Evolutionary conservation across 2,888 invertebrate species (phyloP).

Genomic region (Agrilus cyanescens): DNA sequence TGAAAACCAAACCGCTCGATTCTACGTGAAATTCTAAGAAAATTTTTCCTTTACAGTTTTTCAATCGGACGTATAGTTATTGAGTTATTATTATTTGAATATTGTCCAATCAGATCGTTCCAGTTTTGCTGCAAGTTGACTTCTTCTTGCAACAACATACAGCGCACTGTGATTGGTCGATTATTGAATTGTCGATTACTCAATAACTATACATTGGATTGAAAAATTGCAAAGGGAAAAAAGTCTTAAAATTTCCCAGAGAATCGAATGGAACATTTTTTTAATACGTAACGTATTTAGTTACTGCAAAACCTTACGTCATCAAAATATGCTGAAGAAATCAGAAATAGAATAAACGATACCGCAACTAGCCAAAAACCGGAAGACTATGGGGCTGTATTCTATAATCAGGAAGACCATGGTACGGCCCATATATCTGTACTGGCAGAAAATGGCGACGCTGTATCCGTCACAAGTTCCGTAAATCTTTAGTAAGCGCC

Average conservation of each 20-base stretch:
- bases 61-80: neutral
- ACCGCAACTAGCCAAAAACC: slow-evolving; percentile 50
- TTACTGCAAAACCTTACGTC: slow-evolving; percentile 50
- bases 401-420: slow-evolving; percentile 45
- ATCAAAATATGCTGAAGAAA: slow-evolving; percentile 42
- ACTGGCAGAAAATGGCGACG: slow-evolving; percentile 76
- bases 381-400: slow-evolving; percentile 54
- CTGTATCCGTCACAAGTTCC: slow-evolving; percentile 85
- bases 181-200: no score
- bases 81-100: slow-evolving; percentile 2
- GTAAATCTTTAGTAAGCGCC: slow-evolving; percentile 26
- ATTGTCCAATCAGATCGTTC: neutral
- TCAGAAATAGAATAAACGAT: slow-evolving; percentile 54
- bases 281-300: slow-evolving; percentile 27
- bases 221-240: no score
- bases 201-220: no score
- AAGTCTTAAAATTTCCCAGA: no score
- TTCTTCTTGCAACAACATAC: no score
- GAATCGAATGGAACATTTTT: no score
- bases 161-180: no score
- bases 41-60: no score
- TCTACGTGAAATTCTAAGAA: no score
- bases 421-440: slow-evolving; percentile 89
- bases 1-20: no score
- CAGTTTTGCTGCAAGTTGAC: no score